Conservation (phyloP, 2,888 invertebrate species). For the Synergus itoensis region DNA sequence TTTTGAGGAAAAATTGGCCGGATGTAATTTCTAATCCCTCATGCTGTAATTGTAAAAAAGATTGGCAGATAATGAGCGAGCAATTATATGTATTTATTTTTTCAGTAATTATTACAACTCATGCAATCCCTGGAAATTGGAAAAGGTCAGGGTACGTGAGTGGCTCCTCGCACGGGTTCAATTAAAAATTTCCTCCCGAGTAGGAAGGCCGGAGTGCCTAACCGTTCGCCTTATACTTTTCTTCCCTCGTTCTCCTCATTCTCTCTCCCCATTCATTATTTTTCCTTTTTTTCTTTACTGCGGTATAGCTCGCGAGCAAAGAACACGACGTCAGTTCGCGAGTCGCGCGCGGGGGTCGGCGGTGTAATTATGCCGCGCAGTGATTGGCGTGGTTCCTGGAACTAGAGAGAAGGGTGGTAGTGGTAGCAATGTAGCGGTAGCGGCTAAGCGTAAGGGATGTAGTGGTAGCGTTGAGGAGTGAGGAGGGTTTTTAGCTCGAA, state of each 20-base stretch:
- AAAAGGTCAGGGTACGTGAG: constrained; percentile 37
- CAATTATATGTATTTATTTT: constrained; percentile 33
- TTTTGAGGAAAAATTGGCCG: no score
- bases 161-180: constrained; percentile 48
- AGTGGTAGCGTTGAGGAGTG: constrained; percentile 56
- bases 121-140: constrained; percentile 33
- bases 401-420: constrained; percentile 65
- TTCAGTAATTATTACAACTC: constrained; percentile 31
- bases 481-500: constrained; percentile 75
- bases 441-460: constrained; percentile 58
- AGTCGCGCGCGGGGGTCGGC: constrained; percentile 67
- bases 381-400: constrained; percentile 77
- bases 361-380: constrained; percentile 76
- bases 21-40: background rate
- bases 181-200: constrained; percentile 59
- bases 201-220: constrained; percentile 54
- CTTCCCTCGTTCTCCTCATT: constrained; percentile 40
- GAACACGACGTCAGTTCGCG: constrained; percentile 66
- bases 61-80: background rate
- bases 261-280: constrained; percentile 46
- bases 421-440: constrained; percentile 55
- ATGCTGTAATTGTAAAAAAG: background rate
- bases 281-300: constrained; percentile 59
- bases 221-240: constrained; percentile 42
- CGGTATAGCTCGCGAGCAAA: constrained; percentile 66